Evolutionary conservation across 2,113 vertebrate species (phyloP).

Genomic region (Periophthalmus modestus): DNA sequence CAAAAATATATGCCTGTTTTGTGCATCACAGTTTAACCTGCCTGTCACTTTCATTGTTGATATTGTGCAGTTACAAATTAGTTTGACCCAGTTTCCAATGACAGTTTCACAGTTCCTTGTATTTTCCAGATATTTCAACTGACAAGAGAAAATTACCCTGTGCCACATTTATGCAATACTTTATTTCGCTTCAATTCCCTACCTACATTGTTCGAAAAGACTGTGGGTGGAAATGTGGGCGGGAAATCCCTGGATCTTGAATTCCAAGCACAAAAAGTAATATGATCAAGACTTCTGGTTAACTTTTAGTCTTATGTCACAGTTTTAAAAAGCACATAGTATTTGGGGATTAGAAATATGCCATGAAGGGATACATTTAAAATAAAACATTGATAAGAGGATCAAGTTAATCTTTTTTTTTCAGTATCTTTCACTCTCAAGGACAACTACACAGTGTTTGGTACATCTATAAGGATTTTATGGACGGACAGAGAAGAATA

Average conservation of each 20-base stretch:
- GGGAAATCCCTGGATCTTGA: conserved; percentile 47
- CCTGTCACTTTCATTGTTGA: conserved; percentile 42
- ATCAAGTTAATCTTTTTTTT: conserved; percentile 15
- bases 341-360: conserved; percentile 13
- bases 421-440: conserved; percentile 5
- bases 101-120: conserved; percentile 47
- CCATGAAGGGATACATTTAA: conserved; percentile 8
- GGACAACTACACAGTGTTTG: conserved; percentile 12
- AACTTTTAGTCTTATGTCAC: conserved; percentile 23
- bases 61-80: conserved; percentile 41
- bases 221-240: conserved; percentile 34
- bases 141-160: conserved; percentile 47
- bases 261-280: conserved; percentile 36
- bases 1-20: conserved; percentile 21
- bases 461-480: conserved; percentile 27
- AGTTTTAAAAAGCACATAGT: conserved; percentile 21
- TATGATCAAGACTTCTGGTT: conserved; percentile 35
- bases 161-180: conserved; percentile 42
- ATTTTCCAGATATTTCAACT: conserved; percentile 32
- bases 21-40: conserved; percentile 44
- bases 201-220: conserved; percentile 26
- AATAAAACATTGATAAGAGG: conserved; percentile 10
- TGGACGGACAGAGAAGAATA: conserved; percentile 39
- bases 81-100: conserved; percentile 64
- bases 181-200: conserved; percentile 43